Conservation (phyloP, 1,140 invertebrate species). For the Manduca sexta region DNA sequence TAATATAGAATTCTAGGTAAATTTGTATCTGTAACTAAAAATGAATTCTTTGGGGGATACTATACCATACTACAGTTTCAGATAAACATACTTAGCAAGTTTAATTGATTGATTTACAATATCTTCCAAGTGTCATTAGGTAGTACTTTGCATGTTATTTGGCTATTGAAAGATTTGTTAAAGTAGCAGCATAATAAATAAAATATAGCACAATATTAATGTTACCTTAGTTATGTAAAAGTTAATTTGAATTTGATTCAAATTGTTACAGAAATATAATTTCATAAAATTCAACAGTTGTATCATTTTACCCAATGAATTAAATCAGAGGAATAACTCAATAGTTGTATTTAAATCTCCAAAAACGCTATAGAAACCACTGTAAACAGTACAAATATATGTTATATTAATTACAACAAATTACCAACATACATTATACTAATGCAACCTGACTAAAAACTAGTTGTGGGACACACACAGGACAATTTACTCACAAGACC, state of each 20-base stretch:
- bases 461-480: no score
- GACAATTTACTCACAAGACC: no score
- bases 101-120: no score
- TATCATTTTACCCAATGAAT: conserved; percentile 9
- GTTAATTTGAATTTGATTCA: not conserved
- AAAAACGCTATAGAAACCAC: conserved; percentile 54
- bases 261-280: conserved; percentile 28
- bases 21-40: no score
- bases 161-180: no score
- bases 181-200: no score
- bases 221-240: conserved; percentile 1
- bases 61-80: no score
- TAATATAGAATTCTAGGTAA: no score
- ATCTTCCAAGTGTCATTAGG: no score
- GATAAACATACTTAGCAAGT: no score
- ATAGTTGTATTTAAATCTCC: conserved; percentile 54
- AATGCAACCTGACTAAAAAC: not conserved
- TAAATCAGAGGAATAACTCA: conserved; percentile 22
- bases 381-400: conserved; percentile 62
- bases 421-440: conserved; percentile 35
- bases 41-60: no score
- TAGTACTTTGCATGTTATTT: no score
- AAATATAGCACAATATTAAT: not conserved
- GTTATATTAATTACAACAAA: conserved; percentile 51
- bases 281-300: conserved; percentile 14